Evolutionary conservation across 2,888 invertebrate species (phyloP).

Genomic region (Beris chalybata): DNA sequence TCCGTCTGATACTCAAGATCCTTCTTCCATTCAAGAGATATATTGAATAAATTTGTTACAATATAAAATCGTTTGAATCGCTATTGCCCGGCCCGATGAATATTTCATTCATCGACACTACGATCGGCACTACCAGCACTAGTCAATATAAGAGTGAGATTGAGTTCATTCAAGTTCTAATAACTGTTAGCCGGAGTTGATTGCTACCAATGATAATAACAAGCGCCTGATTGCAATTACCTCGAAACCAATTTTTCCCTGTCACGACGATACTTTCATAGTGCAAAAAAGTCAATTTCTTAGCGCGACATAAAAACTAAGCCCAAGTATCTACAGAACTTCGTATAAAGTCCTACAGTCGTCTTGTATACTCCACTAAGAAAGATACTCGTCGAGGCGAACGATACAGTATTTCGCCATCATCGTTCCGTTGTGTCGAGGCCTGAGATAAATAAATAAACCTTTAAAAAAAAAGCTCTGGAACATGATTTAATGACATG

Average conservation of each 20-base stretch:
- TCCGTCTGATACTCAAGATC: too few species aligned
- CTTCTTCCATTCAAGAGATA: too few species aligned
- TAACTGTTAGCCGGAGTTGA: constrained; percentile 13
- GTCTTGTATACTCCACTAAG: neutral
- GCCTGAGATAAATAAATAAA: constrained; percentile 33
- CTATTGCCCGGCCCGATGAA: constrained; percentile 15
- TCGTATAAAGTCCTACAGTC: constrained; percentile 19
- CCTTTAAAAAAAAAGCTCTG: constrained; percentile 48
- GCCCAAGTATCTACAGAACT: neutral
- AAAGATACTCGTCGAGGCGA: neutral
- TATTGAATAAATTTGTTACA: too few species aligned
- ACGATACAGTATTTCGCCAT: neutral
- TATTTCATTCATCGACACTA: constrained; percentile 17
- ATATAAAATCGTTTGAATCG: too few species aligned
- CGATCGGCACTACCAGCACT: constrained; percentile 3
- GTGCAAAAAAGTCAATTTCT: constrained; percentile 23
- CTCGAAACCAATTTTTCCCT: constrained; percentile 30
- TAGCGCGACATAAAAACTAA: neutral
- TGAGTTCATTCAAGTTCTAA: constrained; percentile 25
- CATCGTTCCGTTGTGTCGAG: constrained; percentile 2
- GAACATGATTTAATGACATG: constrained; percentile 59
- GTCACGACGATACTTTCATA: constrained; percentile 25
- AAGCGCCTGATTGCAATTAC: constrained; percentile 28
- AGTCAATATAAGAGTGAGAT: constrained; percentile 12
- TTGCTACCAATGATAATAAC: constrained; percentile 14